These are phyloP conservation scores for Hormaphis cornu DNA, from an alignment of 1,140 invertebrate species.

Conservation along the genomic window DNA sequence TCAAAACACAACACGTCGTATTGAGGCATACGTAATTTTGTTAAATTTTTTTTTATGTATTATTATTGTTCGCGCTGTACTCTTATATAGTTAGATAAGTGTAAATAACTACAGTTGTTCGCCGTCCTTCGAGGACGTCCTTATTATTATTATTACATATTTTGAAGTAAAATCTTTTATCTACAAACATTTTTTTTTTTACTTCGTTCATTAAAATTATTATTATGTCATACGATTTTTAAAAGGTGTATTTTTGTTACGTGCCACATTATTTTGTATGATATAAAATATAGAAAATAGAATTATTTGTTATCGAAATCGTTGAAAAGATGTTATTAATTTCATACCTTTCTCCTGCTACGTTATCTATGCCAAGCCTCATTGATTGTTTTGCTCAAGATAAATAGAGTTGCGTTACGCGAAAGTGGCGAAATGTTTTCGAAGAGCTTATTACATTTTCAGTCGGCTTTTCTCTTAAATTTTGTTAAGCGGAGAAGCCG, in stretches of 20 bases:
- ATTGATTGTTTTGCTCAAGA: neutral
- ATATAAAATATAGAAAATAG: neutral
- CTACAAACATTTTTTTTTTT: neutral
- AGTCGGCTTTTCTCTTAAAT: neutral
- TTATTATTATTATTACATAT: slow-evolving; percentile 6
- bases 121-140: neutral
- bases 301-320: slow-evolving; percentile 15
- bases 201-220: neutral
- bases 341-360: neutral
- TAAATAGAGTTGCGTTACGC: neutral
- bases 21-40: neutral
- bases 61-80: neutral
- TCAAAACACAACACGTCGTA: too few species aligned
- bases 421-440: neutral
- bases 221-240: neutral
- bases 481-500: too few species aligned
- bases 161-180: neutral
- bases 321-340: neutral
- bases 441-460: neutral
- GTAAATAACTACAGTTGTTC: neutral
- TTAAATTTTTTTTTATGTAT: neutral
- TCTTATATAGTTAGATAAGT: neutral
- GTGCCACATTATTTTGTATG: slow-evolving; percentile 18
- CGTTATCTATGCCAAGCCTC: neutral
- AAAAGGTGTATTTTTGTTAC: slow-evolving; percentile 31